Base-by-base conservation (phyloP, 1,140 invertebrate species). In the Pogonomyrmex barbatus region DNA sequence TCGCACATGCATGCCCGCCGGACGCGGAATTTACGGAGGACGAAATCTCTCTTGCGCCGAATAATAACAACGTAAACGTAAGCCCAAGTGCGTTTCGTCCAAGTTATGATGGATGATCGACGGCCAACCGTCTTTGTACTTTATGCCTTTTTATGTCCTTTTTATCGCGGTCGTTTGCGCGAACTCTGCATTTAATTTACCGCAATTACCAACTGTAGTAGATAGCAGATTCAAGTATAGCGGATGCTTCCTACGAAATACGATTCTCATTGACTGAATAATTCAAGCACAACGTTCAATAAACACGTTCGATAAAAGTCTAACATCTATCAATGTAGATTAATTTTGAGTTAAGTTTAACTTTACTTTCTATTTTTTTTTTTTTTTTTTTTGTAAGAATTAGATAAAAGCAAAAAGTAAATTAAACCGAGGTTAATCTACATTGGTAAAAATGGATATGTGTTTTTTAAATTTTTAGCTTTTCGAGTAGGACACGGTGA, bases 101-200 rank as follows among this genome's bases (percentile, higher is more conserved):
- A 14, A 83, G 56, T 83, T 83, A 73, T 75, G 79, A 73, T n/a
- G 30, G 42, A 83, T 68, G 60, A 73, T 83, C 62, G 79, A 75
- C 79, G 68, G 33, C 54, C 30, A 58, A 42, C 42, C 33, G 56
- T 33, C n/a, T n/a, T n/a, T 2, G 3, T 54, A 56, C 75, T 75
- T 83, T 83, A 83, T 24, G 79, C 56, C n/a, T n/a, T n/a, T n/a
- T n/a, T n/a, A n/a, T n/a, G 39, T 36, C 12, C 68, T 75, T 83
- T 83, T 73, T 24, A 60, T 17, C 79, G 54, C 42, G n/a, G 33
- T 10, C 54, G 24, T 75, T 73, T 62, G 24, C 68, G 30, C 68
- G 30, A 39, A 42, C 60, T 75, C 39, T 39, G 54, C 54, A 47
- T 36, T 30, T 52, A 70, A 24, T 75, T 75, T 73, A 36, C 24